Evolutionary conservation across 2,113 vertebrate genomes (phyloP), one percentile per base, ranked within the genome.

Genomic region (Psittacula cyanocephala): DNA sequence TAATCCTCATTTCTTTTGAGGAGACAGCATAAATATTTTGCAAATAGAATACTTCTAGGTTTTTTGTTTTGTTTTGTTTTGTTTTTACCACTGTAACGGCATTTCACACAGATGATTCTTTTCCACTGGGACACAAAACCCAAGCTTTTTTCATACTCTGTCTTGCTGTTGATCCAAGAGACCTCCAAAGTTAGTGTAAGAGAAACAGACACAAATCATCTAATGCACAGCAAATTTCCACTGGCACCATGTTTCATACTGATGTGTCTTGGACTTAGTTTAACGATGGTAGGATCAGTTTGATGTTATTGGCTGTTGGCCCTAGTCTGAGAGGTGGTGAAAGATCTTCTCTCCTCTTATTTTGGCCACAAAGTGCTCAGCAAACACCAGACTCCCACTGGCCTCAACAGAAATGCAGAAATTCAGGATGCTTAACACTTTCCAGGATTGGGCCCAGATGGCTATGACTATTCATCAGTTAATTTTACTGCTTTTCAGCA

Each of bases 401-500:
- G 71, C 27, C 47, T 86, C 60, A 78, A 37, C 3, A 72, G 39
- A 91, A 88, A 67, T 23, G 5, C 7, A 90, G 49, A 74, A 67
- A 60, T 80, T 57, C 10, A 64, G n/a, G 17, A 64, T 0, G 2
- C 27, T 74, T 80, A 93, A 63, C 28, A 39, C 10, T 69, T 77
- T 67, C 11, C 50, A 81, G 76, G 22, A 81, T 8, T 63, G 27
- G 35, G 47, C 64, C 11, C 19, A 64, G 15, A 55, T 50, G 14
- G 41, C 22, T 86, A 57, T 16, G 18, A 68, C 55, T 81, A 70
- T 94, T 93, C 63, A 71, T 81, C 85, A 79, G 81, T 89, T 95
- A 90, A 94, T 95, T 97, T 96, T 81, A 91, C 72, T 95, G 89
- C 71, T 92, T 93, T 94, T 91, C 88, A 84, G 71, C 92, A 92